Base-by-base conservation (phyloP, 2,113 vertebrate genomes). In the Eonycteris spelaea region DNA sequence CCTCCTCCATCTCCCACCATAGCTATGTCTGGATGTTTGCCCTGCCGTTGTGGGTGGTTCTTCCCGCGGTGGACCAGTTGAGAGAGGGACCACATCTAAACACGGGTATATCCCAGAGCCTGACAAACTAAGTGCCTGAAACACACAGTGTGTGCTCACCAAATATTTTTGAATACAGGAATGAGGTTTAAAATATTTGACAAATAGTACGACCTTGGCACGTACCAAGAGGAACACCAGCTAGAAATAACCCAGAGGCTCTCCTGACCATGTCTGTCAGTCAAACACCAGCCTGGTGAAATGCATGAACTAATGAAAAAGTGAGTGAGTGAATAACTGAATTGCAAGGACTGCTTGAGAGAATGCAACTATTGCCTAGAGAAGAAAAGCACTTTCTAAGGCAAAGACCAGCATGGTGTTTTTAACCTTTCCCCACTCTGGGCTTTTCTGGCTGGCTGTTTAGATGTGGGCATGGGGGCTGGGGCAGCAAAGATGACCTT, bases 361-460 rank as follows among this genome's bases (percentile, higher is more conserved):
- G 40, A 53, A 16, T 4, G 1, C 10, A 55, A 12, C 6, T 59
- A 45, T 13, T 43, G 91, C 7, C 35, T 1, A 10, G 68, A 51
- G 26, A 75, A n/a, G 84, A 92, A 59, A 59, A 77, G 59, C 48
- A 13, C 0, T 2, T 21, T 71, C 61, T 7, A 16, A 96, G 90
- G 80, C 2, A 55, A 33, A 87, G 24, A 35, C 67, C 5, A 13
- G 1, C 2, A 15, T 48, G 67, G 2, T 24, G 6, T 0, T 90
- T 48, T 65, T 82, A 63, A 40, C 43, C 22, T 70, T 57, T 73
- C 38, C 48, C 48, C 2, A 10, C 82, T 57, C 86, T 40, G 79
- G 75, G 91, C 86, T 0, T 61, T 73, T 91, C 86, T 80, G 94
- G 82, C 45, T 75, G 95, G 67, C 65, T 61, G 80, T 91, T 91